Conservation (phyloP, 1,140 invertebrate species). For the Chymomyza costata region DNA sequence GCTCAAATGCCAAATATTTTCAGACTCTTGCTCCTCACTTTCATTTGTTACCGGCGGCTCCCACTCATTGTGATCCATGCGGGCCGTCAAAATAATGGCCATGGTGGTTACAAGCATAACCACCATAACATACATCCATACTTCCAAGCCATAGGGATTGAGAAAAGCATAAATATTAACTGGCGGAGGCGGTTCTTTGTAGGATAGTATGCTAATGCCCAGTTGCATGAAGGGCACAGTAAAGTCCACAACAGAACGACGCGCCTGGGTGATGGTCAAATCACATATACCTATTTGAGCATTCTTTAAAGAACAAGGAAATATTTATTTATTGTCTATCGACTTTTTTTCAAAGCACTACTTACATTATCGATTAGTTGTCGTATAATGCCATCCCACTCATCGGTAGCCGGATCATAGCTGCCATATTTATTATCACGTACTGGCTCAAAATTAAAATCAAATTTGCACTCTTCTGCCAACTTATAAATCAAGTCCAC, state of each 20-base stretch:
- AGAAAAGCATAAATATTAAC: slow-evolving; percentile 93
- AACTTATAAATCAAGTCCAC: slow-evolving; percentile 85
- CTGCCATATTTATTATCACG: slow-evolving; percentile 84
- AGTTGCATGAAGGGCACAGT: slow-evolving; percentile 94
- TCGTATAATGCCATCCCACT: slow-evolving; percentile 92
- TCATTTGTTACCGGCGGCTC: slow-evolving; percentile 85
- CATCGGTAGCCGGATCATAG: slow-evolving; percentile 79
- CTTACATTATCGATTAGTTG: slow-evolving; percentile 83
- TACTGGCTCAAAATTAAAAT: slow-evolving; percentile 83
- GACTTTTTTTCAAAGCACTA: not conserved
- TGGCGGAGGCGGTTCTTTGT: slow-evolving; percentile 90
- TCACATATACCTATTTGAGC: slow-evolving; percentile 93
- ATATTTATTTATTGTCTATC: not conserved
- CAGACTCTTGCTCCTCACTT: slow-evolving; percentile 81
- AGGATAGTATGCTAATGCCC: slow-evolving; percentile 90
- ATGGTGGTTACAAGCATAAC: slow-evolving; percentile 94
- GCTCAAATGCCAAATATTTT: slow-evolving; percentile 85
- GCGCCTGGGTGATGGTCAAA: slow-evolving; percentile 90
- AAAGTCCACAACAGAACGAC: slow-evolving; percentile 90
- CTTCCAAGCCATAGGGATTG: slow-evolving; percentile 90
- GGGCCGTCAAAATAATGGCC: slow-evolving; percentile 91
- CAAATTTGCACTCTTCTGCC: slow-evolving; percentile 82
- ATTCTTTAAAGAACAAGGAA: slow-evolving; percentile 77
- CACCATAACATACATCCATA: slow-evolving; percentile 96
- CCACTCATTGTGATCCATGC: slow-evolving; percentile 87